Evolutionary conservation across 2,888 invertebrate species (phyloP).

Genomic region (Willowsia nigromaculata): DNA sequence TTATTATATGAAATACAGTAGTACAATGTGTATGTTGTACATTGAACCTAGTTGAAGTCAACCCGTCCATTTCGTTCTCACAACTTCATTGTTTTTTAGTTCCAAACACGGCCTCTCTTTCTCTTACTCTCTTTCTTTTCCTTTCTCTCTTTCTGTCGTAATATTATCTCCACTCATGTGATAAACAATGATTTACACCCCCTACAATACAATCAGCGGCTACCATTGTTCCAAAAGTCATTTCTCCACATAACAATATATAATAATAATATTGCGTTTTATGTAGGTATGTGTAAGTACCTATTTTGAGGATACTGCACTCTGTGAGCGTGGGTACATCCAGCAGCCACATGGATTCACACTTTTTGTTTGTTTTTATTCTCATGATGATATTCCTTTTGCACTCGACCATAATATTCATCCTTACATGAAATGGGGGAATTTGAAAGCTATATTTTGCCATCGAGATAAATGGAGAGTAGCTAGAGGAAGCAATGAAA

Average conservation of each 20-base stretch:
- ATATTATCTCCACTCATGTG: constrained; percentile 71
- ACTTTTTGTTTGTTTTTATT: constrained; percentile 1
- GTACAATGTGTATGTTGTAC: constrained; percentile 1
- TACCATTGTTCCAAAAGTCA: constrained; percentile 47
- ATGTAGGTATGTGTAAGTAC: not conserved
- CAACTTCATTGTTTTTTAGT: constrained; percentile 65
- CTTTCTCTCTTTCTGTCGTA: constrained; percentile 66
- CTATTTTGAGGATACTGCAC: not conserved
- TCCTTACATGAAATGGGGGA: not conserved
- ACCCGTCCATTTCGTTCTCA: constrained; percentile 56
- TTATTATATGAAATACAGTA: constrained; percentile 3
- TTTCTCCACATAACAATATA: not conserved
- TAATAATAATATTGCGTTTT: not conserved
- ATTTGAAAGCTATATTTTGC: not conserved
- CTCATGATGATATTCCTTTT: not conserved
- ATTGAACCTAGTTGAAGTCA: constrained; percentile 53
- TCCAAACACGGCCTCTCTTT: not conserved
- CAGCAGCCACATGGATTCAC: not conserved
- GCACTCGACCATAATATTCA: no score
- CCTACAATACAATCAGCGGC: constrained; percentile 64
- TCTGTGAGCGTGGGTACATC: not conserved
- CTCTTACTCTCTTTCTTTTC: constrained; percentile 26
- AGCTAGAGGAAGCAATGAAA: constrained; percentile 72
- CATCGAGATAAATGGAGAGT: constrained; percentile 19
- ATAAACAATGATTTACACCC: constrained; percentile 77